Conservation (phyloP, 23 tunicate species). For the Corella eumyota region DNA sequence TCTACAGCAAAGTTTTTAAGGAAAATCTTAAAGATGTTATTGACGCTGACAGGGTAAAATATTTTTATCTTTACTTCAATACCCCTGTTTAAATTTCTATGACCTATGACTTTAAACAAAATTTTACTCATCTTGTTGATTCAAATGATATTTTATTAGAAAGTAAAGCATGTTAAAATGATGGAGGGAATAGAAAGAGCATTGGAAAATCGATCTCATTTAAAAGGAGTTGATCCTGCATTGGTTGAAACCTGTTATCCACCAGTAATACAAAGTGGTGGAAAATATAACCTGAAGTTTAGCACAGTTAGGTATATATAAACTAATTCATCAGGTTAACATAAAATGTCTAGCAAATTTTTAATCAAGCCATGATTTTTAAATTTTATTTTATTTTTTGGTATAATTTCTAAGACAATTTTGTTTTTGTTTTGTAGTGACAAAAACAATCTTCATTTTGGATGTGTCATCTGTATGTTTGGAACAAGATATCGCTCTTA, state of each 20-base stretch:
- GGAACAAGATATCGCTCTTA: conserved; percentile 89
- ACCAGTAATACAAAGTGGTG: conserved; percentile 94
- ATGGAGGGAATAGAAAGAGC: conserved; percentile 79
- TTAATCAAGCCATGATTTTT: neutral
- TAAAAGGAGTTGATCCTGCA: conserved; percentile 78
- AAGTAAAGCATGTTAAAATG: conserved; percentile 83
- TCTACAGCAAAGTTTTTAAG: conserved; percentile 89
- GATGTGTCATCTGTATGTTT: conserved; percentile 85
- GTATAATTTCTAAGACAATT: no score
- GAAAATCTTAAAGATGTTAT: conserved; percentile 88
- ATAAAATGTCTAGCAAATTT: neutral
- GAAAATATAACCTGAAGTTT: conserved; percentile 68
- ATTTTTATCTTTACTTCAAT: neutral
- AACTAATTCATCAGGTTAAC: neutral
- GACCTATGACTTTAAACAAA: neutral
- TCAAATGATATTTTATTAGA: conserved; percentile 19
- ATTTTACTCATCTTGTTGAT: neutral
- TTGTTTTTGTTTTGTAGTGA: conserved; percentile 57
- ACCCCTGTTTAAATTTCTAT: no score
- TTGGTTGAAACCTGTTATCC: conserved; percentile 93
- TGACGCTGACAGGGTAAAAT: conserved; percentile 86
- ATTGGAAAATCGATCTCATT: conserved; percentile 55
- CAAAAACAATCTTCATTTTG: conserved; percentile 84
- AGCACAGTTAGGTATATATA: conserved; percentile 48
- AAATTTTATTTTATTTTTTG: no score